Percentiles rank a stretch among this genome's conserved stretches.
These are phyloP conservation scores for Drusus annulatus DNA, from an alignment of 1,140 invertebrate species.

Conservation along the genomic window DNA sequence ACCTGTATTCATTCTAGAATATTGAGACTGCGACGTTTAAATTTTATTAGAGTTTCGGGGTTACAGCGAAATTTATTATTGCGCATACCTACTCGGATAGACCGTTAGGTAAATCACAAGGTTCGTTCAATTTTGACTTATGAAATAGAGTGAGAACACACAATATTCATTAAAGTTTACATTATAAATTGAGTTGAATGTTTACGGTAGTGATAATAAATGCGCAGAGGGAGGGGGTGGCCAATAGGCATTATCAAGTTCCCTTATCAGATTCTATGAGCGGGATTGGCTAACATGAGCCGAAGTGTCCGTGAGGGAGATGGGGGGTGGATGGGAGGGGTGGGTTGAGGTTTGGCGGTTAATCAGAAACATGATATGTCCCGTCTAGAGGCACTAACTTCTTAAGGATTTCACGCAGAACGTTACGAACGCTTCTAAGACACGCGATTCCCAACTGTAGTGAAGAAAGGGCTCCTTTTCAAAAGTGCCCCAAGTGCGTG, in stretches of 20 bases:
- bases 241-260: conserved; percentile 13
- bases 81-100: too few species aligned
- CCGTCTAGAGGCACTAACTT: too few species aligned
- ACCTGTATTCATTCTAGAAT: too few species aligned
- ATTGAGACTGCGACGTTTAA: too few species aligned
- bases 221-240: not conserved
- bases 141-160: too few species aligned
- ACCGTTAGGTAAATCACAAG: too few species aligned
- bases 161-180: too few species aligned
- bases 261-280: conserved; percentile 2
- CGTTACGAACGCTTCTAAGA: not conserved
- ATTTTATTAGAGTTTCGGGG: too few species aligned
- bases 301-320: not conserved
- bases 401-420: too few species aligned
- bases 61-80: too few species aligned
- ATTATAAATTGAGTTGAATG: conserved; percentile 4
- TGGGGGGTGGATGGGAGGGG: not conserved
- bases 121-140: too few species aligned
- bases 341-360: not conserved
- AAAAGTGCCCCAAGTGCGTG: not conserved
- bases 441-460: not conserved
- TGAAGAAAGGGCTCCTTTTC: not conserved
- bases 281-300: not conserved
- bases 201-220: conserved; percentile 14
- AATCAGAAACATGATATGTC: conserved; percentile 17